phyloP scores from a whole-genome alignment of 2,797 vertebrate species.

The Lindbergichthys nudifrons region DNA sequence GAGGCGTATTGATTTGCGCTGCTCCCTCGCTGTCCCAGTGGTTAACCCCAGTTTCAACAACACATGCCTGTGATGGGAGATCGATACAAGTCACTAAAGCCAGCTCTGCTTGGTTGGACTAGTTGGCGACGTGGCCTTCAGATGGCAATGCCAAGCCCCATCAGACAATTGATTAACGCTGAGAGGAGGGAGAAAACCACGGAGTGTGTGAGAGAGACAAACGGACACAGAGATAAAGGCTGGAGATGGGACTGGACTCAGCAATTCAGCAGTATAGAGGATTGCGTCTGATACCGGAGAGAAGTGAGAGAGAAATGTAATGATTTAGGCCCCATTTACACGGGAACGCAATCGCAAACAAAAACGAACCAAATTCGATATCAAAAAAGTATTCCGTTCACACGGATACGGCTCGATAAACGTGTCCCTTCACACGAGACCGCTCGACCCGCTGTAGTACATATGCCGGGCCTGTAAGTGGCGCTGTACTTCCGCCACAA shows the following conservation, averaged over 20 bases:
- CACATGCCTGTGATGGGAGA: slow-evolving; percentile 42
- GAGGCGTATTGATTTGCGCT: slow-evolving; percentile 46
- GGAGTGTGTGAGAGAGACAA: not conserved
- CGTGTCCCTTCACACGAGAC: no score
- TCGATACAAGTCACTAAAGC: slow-evolving; percentile 52
- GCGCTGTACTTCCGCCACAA: no score
- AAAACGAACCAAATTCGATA: no score
- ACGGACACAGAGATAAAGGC: slow-evolving; percentile 22
- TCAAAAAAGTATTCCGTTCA: no score
- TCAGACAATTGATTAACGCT: slow-evolving; percentile 36
- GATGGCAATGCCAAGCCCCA: slow-evolving; percentile 17
- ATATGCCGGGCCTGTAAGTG: no score
- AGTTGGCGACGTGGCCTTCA: slow-evolving; percentile 14
- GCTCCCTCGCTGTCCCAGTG: slow-evolving; percentile 49
- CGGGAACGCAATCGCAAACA: no score
- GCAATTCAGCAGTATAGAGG: not conserved
- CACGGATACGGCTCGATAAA: no score
- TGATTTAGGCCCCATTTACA: not conserved
- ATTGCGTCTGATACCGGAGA: not conserved
- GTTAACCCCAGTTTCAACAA: slow-evolving; percentile 68
- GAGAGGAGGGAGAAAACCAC: slow-evolving; percentile 27
- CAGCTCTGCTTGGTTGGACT: slow-evolving; percentile 15
- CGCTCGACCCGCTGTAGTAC: no score
- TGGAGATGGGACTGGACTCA: not conserved
- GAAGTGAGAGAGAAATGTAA: not conserved